Percentiles rank a stretch among this genome's conserved stretches.
Conservation (phyloP, 2,888 invertebrate species). For the Dynastes hyllus region DNA sequence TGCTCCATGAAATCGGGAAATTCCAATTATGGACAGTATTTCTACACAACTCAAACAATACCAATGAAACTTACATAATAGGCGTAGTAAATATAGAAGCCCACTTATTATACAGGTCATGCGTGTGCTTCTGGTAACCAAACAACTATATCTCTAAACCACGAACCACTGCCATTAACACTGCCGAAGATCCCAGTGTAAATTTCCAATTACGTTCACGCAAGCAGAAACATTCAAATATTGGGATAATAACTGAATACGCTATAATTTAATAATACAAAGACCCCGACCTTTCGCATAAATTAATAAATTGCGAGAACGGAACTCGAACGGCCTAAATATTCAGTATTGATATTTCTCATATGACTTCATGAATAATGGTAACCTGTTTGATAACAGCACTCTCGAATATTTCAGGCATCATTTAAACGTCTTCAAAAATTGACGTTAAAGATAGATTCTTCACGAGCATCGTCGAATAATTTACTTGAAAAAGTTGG, state of each 20-base stretch:
- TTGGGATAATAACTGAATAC: neutral
- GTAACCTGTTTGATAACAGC: neutral
- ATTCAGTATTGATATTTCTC: conserved; percentile 16
- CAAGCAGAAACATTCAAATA: conserved; percentile 1
- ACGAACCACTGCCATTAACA: neutral
- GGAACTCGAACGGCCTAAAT: neutral
- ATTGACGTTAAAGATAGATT: too few relatives aligned
- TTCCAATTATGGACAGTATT: too few relatives aligned
- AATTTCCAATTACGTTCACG: conserved; percentile 12
- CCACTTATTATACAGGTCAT: too few relatives aligned
- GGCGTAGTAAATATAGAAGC: too few relatives aligned
- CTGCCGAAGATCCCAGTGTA: neutral
- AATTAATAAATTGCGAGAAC: neutral
- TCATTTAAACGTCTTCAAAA: too few relatives aligned
- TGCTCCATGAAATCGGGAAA: too few relatives aligned
- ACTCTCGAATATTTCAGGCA: neutral
- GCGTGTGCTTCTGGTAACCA: too few relatives aligned
- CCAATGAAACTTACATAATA: too few relatives aligned
- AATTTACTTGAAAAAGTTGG: too few relatives aligned
- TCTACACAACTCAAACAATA: too few relatives aligned
- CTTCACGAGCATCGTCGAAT: too few relatives aligned
- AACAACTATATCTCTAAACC: too few relatives aligned
- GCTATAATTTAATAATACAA: neutral
- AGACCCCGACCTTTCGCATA: conserved; percentile 3
- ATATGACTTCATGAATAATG: neutral